phyloP scores from a whole-genome alignment of 2,797 vertebrate genomes.

The Channallabes apus region DNA sequence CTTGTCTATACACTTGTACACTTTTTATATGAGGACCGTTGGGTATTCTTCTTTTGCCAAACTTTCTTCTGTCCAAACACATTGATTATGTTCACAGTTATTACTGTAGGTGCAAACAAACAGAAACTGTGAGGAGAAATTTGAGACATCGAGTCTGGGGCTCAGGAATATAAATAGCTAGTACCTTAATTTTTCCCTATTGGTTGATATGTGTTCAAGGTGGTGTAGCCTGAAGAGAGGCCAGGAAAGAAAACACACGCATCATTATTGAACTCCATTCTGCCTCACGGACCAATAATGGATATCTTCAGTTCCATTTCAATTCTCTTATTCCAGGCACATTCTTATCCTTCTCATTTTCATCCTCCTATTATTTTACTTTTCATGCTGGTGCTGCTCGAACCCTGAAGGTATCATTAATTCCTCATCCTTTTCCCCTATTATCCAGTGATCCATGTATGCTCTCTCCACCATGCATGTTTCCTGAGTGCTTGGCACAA shows the following conservation, averaged over 20 bases:
- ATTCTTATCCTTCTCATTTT: neutral
- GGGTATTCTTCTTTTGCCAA: too few species aligned
- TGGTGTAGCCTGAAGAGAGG: neutral
- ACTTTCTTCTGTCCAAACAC: too few species aligned
- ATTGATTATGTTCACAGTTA: too few species aligned
- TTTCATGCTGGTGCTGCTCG: constrained; percentile 14
- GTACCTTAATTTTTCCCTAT: neutral
- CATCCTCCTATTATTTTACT: neutral
- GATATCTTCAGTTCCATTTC: neutral
- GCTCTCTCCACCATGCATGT: neutral
- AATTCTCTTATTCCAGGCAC: neutral
- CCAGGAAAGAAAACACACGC: neutral
- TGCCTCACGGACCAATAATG: neutral
- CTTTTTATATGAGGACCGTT: too few species aligned
- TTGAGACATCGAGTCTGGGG: too few species aligned
- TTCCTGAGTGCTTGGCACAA: neutral
- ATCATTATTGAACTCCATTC: neutral
- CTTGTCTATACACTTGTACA: too few species aligned
- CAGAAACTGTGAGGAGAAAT: too few species aligned
- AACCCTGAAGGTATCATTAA: constrained; percentile 3
- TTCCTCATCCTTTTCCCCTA: neutral
- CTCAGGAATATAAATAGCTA: too few species aligned
- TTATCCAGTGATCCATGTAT: neutral
- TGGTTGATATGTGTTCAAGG: neutral
- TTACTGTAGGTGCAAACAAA: too few species aligned